These are phyloP conservation scores for Syritta pipiens DNA, from an alignment of 2,888 invertebrate genomes.

Conservation along the genomic window DNA sequence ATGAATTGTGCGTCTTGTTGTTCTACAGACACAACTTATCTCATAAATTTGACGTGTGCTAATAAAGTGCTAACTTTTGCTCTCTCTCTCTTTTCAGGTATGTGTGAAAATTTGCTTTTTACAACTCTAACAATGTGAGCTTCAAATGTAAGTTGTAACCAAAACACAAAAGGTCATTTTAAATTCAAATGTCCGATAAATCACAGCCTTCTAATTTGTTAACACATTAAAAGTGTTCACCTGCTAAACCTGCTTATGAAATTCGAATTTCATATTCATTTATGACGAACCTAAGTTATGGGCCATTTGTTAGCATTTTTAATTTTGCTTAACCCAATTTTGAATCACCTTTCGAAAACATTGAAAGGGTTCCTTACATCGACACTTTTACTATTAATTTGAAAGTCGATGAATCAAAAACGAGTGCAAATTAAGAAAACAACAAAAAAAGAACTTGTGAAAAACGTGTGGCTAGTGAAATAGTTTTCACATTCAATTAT, in stretches of 20 bases:
- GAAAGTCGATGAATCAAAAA: not conserved
- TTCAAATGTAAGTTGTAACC: no score
- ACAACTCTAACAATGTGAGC: no score
- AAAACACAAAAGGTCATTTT: no score
- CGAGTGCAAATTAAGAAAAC: not conserved
- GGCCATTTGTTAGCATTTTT: constrained; percentile 10
- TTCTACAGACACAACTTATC: not conserved
- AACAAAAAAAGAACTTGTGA: constrained; percentile 7
- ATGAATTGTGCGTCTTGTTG: not conserved
- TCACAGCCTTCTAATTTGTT: not conserved
- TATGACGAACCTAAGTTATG: not conserved
- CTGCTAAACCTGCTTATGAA: not conserved
- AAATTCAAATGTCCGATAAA: not conserved
- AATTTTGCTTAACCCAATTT: constrained; percentile 22
- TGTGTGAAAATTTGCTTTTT: no score
- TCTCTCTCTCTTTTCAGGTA: constrained; percentile 50
- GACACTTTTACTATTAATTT: not conserved
- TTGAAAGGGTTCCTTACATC: not conserved
- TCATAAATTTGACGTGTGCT: constrained; percentile 4
- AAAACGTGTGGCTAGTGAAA: no score
- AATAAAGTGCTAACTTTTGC: constrained; percentile 28
- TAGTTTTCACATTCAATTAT: constrained; percentile 49
- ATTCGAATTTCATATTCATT: constrained; percentile 4
- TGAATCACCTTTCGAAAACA: not conserved
- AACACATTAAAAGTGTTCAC: not conserved